These are phyloP conservation scores for Teleiodes luculella DNA, from an alignment of 2,888 invertebrate species.

Conservation along the genomic window DNA sequence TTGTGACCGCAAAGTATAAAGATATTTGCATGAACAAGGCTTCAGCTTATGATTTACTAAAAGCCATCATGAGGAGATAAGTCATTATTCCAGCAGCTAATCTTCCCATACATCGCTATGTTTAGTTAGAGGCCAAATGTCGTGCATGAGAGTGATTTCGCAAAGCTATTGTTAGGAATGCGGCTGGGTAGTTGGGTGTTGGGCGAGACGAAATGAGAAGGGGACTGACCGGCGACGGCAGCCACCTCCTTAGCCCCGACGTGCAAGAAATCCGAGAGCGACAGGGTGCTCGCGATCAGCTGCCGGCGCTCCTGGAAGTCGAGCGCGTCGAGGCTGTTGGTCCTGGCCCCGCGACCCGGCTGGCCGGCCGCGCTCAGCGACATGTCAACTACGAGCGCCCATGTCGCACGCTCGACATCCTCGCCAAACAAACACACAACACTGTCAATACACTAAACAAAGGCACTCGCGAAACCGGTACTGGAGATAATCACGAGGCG, in stretches of 20 bases:
- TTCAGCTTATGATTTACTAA: too few relatives aligned
- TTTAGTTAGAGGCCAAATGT: slow-evolving; percentile 32
- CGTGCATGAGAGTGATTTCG: slow-evolving; percentile 53
- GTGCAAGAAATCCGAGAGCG: slow-evolving; percentile 90
- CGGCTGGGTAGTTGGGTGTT: slow-evolving; percentile 34
- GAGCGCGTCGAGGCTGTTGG: slow-evolving; percentile 91
- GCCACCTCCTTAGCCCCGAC: slow-evolving; percentile 81
- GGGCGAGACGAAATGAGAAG: slow-evolving; percentile 40
- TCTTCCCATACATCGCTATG: slow-evolving; percentile 2
- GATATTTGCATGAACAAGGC: too few relatives aligned
- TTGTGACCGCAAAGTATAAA: too few relatives aligned
- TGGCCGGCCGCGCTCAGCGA: slow-evolving; percentile 74
- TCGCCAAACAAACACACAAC: slow-evolving; percentile 51
- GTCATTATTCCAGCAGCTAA: not conserved
- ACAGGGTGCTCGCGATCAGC: slow-evolving; percentile 91
- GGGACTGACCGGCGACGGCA: slow-evolving; percentile 71
- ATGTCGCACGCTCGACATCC: slow-evolving; percentile 57
- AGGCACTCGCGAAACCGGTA: slow-evolving; percentile 60
- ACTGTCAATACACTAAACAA: slow-evolving; percentile 61
- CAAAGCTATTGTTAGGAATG: slow-evolving; percentile 66
- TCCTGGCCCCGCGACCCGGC: slow-evolving; percentile 79
- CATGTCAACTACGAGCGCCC: slow-evolving; percentile 74
- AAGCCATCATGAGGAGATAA: not conserved
- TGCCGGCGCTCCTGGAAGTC: slow-evolving; percentile 95
- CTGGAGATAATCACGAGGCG: slow-evolving; percentile 40